Evolutionary conservation across 2,113 vertebrate genomes (phyloP).

Genomic region (Oostethus manadensis): DNA sequence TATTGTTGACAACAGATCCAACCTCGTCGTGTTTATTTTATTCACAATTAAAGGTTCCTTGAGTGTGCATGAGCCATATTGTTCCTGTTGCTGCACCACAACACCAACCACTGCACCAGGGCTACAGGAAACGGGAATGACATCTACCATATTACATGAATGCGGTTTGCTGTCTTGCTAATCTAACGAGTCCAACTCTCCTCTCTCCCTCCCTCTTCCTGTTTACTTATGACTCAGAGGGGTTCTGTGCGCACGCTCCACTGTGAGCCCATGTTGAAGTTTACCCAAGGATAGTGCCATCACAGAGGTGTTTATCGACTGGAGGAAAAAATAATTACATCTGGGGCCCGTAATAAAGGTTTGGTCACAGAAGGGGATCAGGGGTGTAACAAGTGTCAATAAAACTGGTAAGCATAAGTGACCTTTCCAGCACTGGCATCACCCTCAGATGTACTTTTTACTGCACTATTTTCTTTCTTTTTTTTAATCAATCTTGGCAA

Average conservation of each 20-base stretch:
- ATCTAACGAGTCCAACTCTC: background rate
- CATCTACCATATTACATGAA: slow-evolving; percentile 17
- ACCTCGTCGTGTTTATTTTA: too few relatives aligned
- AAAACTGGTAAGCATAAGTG: background rate
- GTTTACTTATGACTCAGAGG: slow-evolving; percentile 58
- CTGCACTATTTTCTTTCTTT: too few relatives aligned
- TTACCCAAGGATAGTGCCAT: slow-evolving; percentile 45
- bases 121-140: slow-evolving; percentile 32
- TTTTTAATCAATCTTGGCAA: too few relatives aligned
- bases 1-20: too few relatives aligned
- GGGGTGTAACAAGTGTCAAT: background rate
- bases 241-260: slow-evolving; percentile 23
- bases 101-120: slow-evolving; percentile 28
- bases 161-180: slow-evolving; percentile 5
- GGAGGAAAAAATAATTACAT: slow-evolving; percentile 27
- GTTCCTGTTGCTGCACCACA: slow-evolving; percentile 51
- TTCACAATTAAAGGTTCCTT: too few relatives aligned
- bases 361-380: background rate
- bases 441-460: background rate
- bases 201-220: slow-evolving; percentile 23
- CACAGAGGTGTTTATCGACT: slow-evolving; percentile 30
- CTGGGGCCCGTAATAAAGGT: slow-evolving; percentile 10
- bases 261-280: slow-evolving; percentile 43
- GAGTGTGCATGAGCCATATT: slow-evolving; percentile 1
- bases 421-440: background rate